A percentile compares a stretch with the other conserved stretches of the same genome.
phyloP scores from a whole-genome alignment of 2,888 invertebrate genomes.

The Syrista parreyssii region DNA sequence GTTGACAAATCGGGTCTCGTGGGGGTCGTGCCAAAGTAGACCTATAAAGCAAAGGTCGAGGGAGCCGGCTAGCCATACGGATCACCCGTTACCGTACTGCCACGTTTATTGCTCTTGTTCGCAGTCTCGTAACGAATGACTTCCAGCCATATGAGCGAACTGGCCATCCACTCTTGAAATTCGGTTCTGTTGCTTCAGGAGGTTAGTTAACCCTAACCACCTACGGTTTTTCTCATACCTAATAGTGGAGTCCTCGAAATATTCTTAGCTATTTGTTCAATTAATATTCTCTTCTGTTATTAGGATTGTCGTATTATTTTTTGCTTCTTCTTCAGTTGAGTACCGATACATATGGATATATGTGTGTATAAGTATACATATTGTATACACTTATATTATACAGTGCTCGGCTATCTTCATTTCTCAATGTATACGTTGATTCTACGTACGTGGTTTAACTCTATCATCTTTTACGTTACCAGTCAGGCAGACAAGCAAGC shows the following conservation, averaged over 20 bases:
- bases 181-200: neutral
- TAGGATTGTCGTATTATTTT: neutral
- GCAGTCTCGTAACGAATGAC: slow-evolving; percentile 61
- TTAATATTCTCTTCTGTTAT: neutral
- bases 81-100: slow-evolving; percentile 56
- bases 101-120: slow-evolving; percentile 64
- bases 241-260: neutral
- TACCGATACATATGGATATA: too few relatives aligned
- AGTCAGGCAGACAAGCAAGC: slow-evolving; percentile 22
- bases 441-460: slow-evolving; percentile 1
- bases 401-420: neutral
- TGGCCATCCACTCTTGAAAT: slow-evolving; percentile 3
- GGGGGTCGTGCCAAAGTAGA: slow-evolving; percentile 63
- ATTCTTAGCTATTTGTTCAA: neutral
- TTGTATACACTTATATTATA: too few relatives aligned
- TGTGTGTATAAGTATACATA: neutral
- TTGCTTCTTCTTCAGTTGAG: neutral
- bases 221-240: neutral
- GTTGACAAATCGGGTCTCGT: slow-evolving; percentile 66
- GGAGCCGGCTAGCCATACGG: slow-evolving; percentile 42
- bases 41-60: slow-evolving; percentile 63
- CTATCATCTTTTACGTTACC: slow-evolving; percentile 2
- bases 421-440: neutral
- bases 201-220: neutral
- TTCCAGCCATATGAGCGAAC: slow-evolving; percentile 28